Conservation (phyloP, 2,888 invertebrate species). For the Tuta absoluta region DNA sequence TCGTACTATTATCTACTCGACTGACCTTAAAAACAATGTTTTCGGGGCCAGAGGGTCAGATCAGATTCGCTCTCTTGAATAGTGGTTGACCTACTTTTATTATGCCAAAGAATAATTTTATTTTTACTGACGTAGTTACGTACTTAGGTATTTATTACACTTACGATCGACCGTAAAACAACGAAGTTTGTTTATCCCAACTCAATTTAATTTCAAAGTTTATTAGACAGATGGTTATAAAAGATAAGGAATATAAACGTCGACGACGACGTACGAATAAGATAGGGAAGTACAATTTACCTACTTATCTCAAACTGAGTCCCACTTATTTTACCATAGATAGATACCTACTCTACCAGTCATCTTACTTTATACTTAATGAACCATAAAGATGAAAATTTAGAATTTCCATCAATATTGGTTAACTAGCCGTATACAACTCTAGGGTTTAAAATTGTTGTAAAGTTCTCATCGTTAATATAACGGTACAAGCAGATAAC, state of each 20-base stretch:
- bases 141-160: too few species aligned
- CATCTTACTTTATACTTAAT: too few species aligned
- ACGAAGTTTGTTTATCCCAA: background rate
- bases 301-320: too few species aligned
- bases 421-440: constrained; percentile 1
- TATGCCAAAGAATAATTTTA: background rate
- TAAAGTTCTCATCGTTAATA: constrained; percentile 23
- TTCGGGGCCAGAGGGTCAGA: too few species aligned
- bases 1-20: constrained; percentile 53
- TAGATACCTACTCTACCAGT: too few species aligned
- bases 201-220: constrained; percentile 2
- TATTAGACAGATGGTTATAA: background rate
- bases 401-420: background rate
- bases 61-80: too few species aligned
- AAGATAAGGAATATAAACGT: background rate
- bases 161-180: too few species aligned
- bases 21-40: background rate
- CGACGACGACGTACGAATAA: too few species aligned
- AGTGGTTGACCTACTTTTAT: too few species aligned
- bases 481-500: constrained; percentile 23
- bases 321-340: too few species aligned
- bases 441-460: background rate
- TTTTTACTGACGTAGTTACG: background rate
- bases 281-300: too few species aligned
- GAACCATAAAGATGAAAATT: too few species aligned